Percentiles rank a stretch among this genome's conserved stretches.
phyloP scores from a whole-genome alignment of 2,113 vertebrate genomes.

The Aplodontia rufa region DNA sequence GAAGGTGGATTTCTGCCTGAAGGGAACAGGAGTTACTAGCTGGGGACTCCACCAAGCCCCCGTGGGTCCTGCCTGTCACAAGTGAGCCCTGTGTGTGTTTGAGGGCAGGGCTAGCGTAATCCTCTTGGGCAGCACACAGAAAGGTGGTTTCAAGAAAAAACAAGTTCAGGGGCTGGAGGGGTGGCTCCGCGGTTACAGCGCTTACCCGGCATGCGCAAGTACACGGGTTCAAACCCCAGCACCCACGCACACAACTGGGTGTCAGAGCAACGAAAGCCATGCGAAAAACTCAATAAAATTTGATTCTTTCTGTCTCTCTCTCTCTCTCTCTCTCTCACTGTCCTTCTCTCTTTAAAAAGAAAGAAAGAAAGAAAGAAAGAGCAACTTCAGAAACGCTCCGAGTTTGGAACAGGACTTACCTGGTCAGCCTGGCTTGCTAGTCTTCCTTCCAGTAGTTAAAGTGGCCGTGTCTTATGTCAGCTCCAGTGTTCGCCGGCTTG shows the following conservation, averaged over 20 bases:
- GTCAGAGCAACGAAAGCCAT: too few species aligned
- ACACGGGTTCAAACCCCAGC: too few species aligned
- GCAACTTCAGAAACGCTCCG: background rate
- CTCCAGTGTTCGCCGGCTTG: slow-evolving; percentile 62
- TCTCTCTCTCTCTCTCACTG: too few species aligned
- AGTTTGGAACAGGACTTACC: slow-evolving; percentile 6
- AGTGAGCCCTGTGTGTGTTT: fast-evolving
- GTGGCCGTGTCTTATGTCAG: slow-evolving; percentile 31
- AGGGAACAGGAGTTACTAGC: fast-evolving
- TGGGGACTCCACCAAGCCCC: too few species aligned
- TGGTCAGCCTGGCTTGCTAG: slow-evolving; percentile 32
- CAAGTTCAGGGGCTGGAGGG: too few species aligned
- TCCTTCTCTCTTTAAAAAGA: too few species aligned
- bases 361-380: too few species aligned
- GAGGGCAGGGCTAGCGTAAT: fast-evolving
- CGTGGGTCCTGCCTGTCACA: background rate
- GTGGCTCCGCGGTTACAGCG: too few species aligned
- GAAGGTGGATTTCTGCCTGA: fast-evolving
- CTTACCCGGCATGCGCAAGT: too few species aligned
- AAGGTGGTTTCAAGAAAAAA: background rate
- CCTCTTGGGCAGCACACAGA: fast-evolving
- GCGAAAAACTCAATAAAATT: too few species aligned
- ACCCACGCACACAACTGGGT: too few species aligned
- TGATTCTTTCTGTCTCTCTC: too few species aligned
- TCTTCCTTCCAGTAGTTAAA: slow-evolving; percentile 72